These are phyloP conservation scores for Theretra japonica DNA, from an alignment of 2,888 invertebrate genomes.

Conservation along the genomic window DNA sequence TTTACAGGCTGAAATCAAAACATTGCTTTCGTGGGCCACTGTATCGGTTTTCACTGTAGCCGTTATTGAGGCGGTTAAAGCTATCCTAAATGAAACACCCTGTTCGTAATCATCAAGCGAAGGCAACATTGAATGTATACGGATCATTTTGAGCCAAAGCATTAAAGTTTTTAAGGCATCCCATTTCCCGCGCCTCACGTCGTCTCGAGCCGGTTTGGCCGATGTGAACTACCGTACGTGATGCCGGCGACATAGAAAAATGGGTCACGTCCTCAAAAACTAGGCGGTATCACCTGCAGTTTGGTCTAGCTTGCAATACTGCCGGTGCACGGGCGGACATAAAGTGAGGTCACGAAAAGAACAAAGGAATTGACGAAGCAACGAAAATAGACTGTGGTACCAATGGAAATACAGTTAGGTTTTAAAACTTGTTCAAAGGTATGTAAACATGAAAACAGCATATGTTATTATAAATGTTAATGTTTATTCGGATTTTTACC, in stretches of 20 bases:
- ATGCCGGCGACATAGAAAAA: background rate
- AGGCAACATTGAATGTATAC: no score
- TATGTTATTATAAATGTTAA: no score
- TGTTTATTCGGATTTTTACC: no score
- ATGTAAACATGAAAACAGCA: no score
- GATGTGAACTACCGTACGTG: background rate
- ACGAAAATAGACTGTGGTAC: background rate
- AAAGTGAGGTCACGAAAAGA: background rate
- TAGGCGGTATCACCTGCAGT: background rate
- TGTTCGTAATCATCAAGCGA: no score
- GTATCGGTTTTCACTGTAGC: no score
- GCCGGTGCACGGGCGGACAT: background rate
- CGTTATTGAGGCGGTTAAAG: no score
- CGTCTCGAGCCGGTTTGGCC: background rate
- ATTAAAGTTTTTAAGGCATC: background rate
- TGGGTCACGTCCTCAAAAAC: conserved; percentile 10
- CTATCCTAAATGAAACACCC: no score
- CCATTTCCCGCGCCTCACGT: background rate
- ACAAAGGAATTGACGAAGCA: background rate
- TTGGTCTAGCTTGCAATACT: conserved; percentile 5
- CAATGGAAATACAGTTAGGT: background rate
- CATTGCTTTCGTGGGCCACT: no score
- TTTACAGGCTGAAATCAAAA: no score
- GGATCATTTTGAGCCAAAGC: background rate
- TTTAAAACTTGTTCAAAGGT: no score